A percentile compares a stretch with the other conserved stretches of the same genome.
Evolutionary conservation across 2,888 invertebrate species (phyloP).

Genomic region (Miltochrista miniata): DNA sequence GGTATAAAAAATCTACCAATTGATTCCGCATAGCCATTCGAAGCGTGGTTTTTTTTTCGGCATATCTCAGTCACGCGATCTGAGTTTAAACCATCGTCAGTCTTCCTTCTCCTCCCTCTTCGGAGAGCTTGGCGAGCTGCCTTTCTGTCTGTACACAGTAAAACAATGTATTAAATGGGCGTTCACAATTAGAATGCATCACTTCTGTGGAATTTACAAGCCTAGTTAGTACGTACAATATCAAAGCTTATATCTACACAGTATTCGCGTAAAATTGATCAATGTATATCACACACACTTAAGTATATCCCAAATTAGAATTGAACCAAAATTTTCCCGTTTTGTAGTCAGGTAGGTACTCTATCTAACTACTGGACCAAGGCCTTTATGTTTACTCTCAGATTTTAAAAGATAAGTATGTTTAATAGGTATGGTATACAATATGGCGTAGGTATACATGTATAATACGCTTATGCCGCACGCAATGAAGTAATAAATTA

Average conservation of each 20-base stretch:
- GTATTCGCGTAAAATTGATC: too few relatives aligned
- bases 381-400: background rate
- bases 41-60: slow-evolving; percentile 30
- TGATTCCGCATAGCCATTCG: slow-evolving; percentile 48
- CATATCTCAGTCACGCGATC: slow-evolving; percentile 37
- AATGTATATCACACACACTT: too few relatives aligned
- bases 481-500: slow-evolving; percentile 18
- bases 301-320: too few relatives aligned
- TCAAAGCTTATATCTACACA: too few relatives aligned
- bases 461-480: slow-evolving; percentile 14
- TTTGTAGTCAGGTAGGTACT: too few relatives aligned
- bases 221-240: too few relatives aligned
- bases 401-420: too few relatives aligned
- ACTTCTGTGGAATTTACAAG: too few relatives aligned
- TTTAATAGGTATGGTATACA: background rate
- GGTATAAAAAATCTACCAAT: slow-evolving; percentile 39
- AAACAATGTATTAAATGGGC: background rate
- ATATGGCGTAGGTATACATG: background rate
- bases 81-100: slow-evolving; percentile 40
- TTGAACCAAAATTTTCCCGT: too few relatives aligned
- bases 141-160: slow-evolving; percentile 20
- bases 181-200: background rate
- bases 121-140: slow-evolving; percentile 29
- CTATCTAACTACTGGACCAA: too few relatives aligned
- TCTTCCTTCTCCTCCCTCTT: slow-evolving; percentile 42